phyloP scores from a whole-genome alignment of 2,797 vertebrate genomes.

The Molossus alvarezi region DNA sequence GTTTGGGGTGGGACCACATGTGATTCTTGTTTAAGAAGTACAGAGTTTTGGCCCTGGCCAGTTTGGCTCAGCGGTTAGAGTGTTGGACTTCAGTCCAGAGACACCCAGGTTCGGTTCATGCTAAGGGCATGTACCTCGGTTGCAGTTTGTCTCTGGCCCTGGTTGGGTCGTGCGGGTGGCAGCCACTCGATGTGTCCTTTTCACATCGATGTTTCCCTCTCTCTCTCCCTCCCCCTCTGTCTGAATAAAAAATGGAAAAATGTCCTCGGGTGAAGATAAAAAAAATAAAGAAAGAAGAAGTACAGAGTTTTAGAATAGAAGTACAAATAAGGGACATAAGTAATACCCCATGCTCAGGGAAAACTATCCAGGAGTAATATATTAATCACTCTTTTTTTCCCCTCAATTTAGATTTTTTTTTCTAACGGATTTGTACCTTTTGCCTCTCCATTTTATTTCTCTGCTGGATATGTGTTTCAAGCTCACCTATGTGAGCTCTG shows the following conservation, averaged over 20 bases:
- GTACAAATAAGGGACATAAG: not conserved
- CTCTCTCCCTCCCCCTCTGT: no score
- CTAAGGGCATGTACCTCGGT: no score
- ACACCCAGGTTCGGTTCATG: no score
- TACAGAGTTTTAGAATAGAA: not conserved
- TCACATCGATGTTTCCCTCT: no score
- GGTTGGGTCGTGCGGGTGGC: no score
- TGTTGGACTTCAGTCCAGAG: no score
- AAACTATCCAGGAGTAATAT: not conserved
- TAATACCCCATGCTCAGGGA: not conserved
- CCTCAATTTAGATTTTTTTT: constrained; percentile 18
- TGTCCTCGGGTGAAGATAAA: no score
- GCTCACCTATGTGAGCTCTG: not conserved
- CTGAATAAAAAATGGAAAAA: no score
- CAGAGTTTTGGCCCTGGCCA: no score
- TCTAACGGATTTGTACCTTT: not conserved
- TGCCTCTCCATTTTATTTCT: not conserved
- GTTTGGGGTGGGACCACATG: not conserved
- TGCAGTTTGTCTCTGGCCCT: no score
- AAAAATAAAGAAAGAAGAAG: not conserved
- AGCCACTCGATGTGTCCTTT: no score
- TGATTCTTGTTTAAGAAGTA: not conserved
- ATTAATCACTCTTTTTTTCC: not conserved
- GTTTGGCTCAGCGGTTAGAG: no score
- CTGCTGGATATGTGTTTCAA: not conserved